Evolutionary conservation across 2,888 invertebrate genomes (phyloP).

Genomic region (Cephonodes hylas): DNA sequence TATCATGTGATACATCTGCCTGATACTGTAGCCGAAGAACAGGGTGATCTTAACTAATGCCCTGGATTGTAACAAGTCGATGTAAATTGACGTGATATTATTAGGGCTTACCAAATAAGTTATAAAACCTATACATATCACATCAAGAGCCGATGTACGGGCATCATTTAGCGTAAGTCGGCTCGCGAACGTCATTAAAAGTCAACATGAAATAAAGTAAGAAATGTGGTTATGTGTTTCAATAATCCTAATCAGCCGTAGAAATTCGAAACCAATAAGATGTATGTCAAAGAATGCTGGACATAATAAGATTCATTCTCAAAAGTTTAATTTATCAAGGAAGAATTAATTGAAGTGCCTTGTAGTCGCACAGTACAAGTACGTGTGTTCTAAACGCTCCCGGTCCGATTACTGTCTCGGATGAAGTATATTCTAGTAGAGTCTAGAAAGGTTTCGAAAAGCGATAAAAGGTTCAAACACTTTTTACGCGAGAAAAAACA

Average conservation of each 20-base stretch:
- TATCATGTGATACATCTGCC: not conserved
- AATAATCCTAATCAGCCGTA: not conserved
- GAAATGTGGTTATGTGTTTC: constrained; percentile 8
- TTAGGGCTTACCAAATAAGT: constrained; percentile 70
- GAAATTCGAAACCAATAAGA: not conserved
- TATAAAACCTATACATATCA: constrained; percentile 32
- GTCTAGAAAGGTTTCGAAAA: too few relatives aligned
- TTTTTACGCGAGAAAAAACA: too few relatives aligned
- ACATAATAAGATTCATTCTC: too few relatives aligned
- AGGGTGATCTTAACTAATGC: not conserved
- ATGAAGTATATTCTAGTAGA: too few relatives aligned
- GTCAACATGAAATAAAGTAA: constrained; percentile 52
- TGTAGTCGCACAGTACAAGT: too few relatives aligned
- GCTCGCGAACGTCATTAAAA: constrained; percentile 59
- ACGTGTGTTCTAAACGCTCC: too few relatives aligned
- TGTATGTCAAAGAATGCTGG: too few relatives aligned
- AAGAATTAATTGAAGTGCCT: too few relatives aligned
- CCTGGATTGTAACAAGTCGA: constrained; percentile 18
- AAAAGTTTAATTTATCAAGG: too few relatives aligned
- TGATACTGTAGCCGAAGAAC: not conserved
- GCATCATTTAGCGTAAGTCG: constrained; percentile 44
- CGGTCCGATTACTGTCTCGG: too few relatives aligned
- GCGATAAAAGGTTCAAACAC: too few relatives aligned
- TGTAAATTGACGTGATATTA: constrained; percentile 27
- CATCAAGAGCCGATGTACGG: constrained; percentile 29